phyloP scores from a whole-genome alignment of 2,888 invertebrate species.

The Tinea trinotella region DNA sequence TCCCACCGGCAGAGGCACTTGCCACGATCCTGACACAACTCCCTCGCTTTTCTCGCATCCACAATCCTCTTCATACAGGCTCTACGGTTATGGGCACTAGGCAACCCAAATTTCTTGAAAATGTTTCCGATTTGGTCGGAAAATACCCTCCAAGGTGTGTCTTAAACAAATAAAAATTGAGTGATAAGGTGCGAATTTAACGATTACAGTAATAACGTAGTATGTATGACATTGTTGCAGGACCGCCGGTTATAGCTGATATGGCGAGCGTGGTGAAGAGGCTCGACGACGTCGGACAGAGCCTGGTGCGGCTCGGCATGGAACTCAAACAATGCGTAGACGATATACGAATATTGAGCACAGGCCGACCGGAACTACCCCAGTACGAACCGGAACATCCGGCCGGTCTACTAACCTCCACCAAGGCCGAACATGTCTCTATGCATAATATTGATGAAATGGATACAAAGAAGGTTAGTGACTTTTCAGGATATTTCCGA shows the following conservation, averaged over 20 bases:
- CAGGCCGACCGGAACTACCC: slow-evolving; percentile 69
- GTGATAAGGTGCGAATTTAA: no score
- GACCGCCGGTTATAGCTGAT: slow-evolving; percentile 23
- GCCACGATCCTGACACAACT: no score
- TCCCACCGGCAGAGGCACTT: no score
- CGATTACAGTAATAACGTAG: no score
- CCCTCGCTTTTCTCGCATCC: no score
- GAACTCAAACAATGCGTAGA: slow-evolving; percentile 82
- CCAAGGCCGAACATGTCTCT: not conserved
- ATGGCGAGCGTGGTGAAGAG: slow-evolving; percentile 70
- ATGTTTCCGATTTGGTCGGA: no score
- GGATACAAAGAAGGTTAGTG: not conserved
- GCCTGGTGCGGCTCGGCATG: slow-evolving; percentile 76
- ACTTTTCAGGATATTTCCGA: not conserved
- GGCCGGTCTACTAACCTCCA: not conserved
- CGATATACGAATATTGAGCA: slow-evolving; percentile 78
- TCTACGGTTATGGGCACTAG: no score
- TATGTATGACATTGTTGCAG: no score
- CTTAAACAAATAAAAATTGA: no score
- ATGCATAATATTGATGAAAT: not conserved
- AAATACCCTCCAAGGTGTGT: no score
- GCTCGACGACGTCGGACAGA: slow-evolving; percentile 79
- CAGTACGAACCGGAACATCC: slow-evolving; percentile 39
- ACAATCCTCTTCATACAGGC: no score
- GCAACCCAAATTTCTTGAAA: no score